phyloP scores from a whole-genome alignment of 2,888 invertebrate genomes.

The Sesia bembeciformis region DNA sequence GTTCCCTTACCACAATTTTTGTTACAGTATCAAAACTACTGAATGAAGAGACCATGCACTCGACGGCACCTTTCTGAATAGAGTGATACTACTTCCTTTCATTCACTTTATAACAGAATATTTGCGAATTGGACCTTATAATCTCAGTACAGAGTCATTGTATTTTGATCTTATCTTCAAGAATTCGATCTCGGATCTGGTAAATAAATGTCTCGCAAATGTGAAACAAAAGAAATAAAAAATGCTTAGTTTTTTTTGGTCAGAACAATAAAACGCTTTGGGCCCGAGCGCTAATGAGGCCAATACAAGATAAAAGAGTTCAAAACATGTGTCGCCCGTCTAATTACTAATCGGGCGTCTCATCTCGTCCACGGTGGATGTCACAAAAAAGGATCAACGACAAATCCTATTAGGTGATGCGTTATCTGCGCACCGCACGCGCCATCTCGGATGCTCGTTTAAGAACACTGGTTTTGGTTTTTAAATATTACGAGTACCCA shows the following conservation, averaged over 20 bases:
- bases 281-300: conserved; percentile 41
- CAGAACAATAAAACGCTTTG: conserved; percentile 31
- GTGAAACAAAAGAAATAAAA: too few species aligned
- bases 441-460: conserved; percentile 12
- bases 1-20: conserved; percentile 51
- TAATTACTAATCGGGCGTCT: conserved; percentile 67
- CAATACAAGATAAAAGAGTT: conserved; percentile 53
- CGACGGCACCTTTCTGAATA: conserved; percentile 34
- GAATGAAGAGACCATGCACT: conserved; percentile 45
- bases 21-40: conserved; percentile 29
- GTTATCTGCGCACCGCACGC: conserved; percentile 40
- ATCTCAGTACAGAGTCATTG: too few species aligned
- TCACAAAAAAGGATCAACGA: conserved; percentile 54
- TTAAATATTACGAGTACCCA: background rate
- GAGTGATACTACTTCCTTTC: conserved; percentile 49
- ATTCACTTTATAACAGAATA: conserved; percentile 10
- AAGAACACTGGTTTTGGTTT: background rate
- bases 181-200: too few species aligned
- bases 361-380: conserved; percentile 45
- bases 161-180: too few species aligned
- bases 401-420: conserved; percentile 52
- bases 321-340: conserved; percentile 65
- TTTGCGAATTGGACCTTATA: conserved; percentile 8
- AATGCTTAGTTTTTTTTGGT: conserved; percentile 1
- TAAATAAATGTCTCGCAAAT: too few species aligned